Percentiles rank a stretch among this genome's conserved stretches.
Conservation (phyloP, 1,140 invertebrate genomes). For the Pseudachorutes palmiensis region DNA sequence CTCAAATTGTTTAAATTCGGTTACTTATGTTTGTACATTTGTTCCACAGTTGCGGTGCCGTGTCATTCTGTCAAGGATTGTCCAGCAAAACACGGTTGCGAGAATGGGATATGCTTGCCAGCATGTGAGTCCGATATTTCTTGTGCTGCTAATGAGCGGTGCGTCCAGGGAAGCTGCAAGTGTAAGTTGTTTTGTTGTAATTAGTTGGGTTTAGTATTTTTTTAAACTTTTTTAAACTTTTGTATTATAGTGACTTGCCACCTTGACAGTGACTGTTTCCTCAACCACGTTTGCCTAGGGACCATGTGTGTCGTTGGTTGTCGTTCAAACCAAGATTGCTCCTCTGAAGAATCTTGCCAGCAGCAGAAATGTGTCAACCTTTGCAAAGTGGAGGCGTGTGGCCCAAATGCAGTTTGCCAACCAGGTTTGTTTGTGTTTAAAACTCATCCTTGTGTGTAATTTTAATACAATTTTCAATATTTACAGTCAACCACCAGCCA, state of each 20-base stretch:
- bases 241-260: conserved; percentile 63
- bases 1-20: neutral
- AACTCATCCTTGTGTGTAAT: conserved; percentile 60
- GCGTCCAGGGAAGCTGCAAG: conserved; percentile 60
- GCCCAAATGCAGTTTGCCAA: conserved; percentile 59
- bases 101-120: conserved; percentile 67
- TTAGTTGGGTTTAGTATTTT: too few species aligned
- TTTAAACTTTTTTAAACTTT: conserved; percentile 20
- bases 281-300: conserved; percentile 76
- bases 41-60: conserved; percentile 60
- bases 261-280: conserved; percentile 81
- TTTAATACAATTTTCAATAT: conserved; percentile 42
- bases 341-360: conserved; percentile 66
- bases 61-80: conserved; percentile 64
- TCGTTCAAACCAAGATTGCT: conserved; percentile 75
- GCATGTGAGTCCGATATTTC: conserved; percentile 65
- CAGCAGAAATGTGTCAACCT: conserved; percentile 71
- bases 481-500: conserved; percentile 58
- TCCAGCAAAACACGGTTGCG: conserved; percentile 57
- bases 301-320: conserved; percentile 80
- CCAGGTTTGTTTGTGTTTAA: neutral
- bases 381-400: conserved; percentile 63
- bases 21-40: conserved; percentile 16
- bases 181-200: too few species aligned
- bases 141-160: conserved; percentile 86